These are phyloP conservation scores for Dermatemys mawii DNA, from an alignment of 2,113 vertebrate species.

Conservation along the genomic window DNA sequence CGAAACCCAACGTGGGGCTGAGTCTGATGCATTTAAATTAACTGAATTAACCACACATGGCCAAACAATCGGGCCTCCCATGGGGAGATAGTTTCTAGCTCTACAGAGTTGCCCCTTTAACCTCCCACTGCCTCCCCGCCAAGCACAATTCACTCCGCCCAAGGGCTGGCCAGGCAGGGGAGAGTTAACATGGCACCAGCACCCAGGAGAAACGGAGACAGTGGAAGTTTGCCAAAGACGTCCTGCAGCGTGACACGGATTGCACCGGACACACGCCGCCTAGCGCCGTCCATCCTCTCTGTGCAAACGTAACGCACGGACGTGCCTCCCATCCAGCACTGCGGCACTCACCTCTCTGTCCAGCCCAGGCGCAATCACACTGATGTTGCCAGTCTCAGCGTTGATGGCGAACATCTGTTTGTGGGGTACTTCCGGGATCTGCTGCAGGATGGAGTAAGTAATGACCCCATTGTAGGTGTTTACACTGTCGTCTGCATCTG, in stretches of 20 bases:
- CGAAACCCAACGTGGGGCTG: not conserved
- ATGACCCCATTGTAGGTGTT: conserved; percentile 79
- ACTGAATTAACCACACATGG: not conserved
- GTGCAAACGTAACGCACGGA: not conserved
- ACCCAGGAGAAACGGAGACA: not conserved
- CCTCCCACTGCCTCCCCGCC: not conserved
- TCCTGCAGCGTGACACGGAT: not conserved
- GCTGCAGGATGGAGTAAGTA: conserved; percentile 78
- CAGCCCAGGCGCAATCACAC: conserved; percentile 76
- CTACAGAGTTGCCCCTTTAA: not conserved
- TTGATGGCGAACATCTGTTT: conserved; percentile 83
- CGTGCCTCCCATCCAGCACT: accelerated
- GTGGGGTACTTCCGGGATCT: conserved; percentile 67
- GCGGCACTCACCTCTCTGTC: conserved; percentile 85
- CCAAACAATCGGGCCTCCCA: not conserved
- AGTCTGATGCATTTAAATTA: not conserved
- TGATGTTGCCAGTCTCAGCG: conserved; percentile 76
- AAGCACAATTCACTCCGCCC: not conserved
- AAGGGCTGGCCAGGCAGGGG: not conserved
- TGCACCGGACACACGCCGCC: not conserved
- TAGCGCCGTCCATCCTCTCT: not conserved
- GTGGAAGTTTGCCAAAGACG: not conserved
- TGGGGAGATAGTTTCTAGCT: accelerated
- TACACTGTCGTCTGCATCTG: conserved; percentile 77
- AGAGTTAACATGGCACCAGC: not conserved